Evolutionary conservation across 1,140 invertebrate genomes (phyloP).

Genomic region (Listronotus bonariensis): DNA sequence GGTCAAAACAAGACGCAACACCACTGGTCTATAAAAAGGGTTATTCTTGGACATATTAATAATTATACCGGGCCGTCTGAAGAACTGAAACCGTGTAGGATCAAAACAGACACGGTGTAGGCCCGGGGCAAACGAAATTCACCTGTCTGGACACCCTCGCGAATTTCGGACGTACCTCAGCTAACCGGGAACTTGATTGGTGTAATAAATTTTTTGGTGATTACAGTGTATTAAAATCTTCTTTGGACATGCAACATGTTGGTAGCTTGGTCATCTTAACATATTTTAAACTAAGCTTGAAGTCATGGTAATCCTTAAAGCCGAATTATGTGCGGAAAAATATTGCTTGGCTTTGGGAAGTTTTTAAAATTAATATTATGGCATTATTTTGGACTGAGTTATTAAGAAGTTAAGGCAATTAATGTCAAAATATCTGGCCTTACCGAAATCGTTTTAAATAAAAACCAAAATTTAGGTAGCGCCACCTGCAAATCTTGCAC

Average conservation of each 20-base stretch:
- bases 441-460: no score
- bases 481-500: no score
- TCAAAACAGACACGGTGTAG: constrained; percentile 7
- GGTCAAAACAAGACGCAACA: not conserved
- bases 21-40: not conserved
- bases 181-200: constrained; percentile 10
- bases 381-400: no score
- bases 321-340: no score
- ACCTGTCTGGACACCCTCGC: constrained; percentile 8
- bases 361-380: no score
- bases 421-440: no score
- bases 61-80: constrained; percentile 7
- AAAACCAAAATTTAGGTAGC: no score
- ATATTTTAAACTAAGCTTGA: no score
- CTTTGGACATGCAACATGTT: constrained; percentile 1
- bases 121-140: constrained; percentile 5
- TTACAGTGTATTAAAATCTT: constrained; percentile 4
- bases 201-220: constrained; percentile 14
- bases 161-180: not conserved
- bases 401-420: no score
- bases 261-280: not conserved
- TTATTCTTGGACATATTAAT: constrained; percentile 1
- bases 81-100: constrained; percentile 1
- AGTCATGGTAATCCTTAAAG: no score
- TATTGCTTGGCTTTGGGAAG: no score